Evolutionary conservation across 2,888 invertebrate species (phyloP).

Genomic region (Drosophila anomalata): DNA sequence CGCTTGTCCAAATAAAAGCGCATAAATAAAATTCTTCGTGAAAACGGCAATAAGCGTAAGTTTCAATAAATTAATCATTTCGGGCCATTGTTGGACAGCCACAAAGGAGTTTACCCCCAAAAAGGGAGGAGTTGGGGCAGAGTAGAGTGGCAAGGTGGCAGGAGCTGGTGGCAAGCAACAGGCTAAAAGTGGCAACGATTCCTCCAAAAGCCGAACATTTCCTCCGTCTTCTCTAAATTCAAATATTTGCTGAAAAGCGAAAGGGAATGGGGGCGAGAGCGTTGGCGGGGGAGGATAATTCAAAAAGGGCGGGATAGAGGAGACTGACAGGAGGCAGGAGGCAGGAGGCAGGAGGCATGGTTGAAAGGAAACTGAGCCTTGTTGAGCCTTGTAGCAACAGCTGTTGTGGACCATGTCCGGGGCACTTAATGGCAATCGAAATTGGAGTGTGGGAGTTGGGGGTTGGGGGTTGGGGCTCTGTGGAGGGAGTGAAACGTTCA

Average conservation of each 20-base stretch:
- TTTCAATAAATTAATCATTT: conserved; percentile 76
- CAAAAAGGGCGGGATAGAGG: neutral
- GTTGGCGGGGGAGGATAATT: neutral
- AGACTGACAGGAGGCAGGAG: no score
- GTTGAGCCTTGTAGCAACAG: conserved; percentile 74
- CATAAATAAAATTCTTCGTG: conserved; percentile 67
- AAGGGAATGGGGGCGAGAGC: neutral
- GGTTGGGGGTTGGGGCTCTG: neutral
- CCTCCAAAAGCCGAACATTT: conserved; percentile 21
- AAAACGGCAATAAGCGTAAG: conserved; percentile 74
- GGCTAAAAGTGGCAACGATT: conserved; percentile 45
- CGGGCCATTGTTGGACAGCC: conserved; percentile 47
- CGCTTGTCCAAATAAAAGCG: conserved; percentile 67
- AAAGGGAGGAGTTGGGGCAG: neutral
- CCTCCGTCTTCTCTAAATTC: conserved; percentile 39
- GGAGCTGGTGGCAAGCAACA: conserved; percentile 65
- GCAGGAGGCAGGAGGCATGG: neutral
- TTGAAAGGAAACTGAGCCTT: conserved; percentile 50
- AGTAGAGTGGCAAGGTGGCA: conserved; percentile 1
- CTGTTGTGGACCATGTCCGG: conserved; percentile 71
- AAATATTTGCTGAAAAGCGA: conserved; percentile 60
- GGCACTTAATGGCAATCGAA: conserved; percentile 53
- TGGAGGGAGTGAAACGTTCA: neutral
- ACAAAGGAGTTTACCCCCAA: conserved; percentile 7
- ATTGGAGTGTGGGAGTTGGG: neutral